phyloP scores from a whole-genome alignment of 1,140 invertebrate genomes.

The Ooceraea biroi region DNA sequence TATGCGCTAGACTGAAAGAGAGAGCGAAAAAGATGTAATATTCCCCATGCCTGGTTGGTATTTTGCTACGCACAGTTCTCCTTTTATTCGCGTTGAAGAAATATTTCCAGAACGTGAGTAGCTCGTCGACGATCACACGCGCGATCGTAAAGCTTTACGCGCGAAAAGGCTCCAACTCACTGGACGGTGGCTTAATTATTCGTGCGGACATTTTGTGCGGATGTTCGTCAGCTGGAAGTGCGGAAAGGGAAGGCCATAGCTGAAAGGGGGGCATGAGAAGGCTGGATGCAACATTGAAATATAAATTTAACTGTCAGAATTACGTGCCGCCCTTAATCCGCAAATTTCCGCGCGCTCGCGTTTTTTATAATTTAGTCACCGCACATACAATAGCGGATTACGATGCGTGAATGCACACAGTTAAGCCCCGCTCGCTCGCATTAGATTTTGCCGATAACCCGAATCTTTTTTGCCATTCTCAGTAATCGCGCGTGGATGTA shows the following conservation, averaged over 20 bases:
- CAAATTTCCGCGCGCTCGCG: not conserved
- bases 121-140: not conserved
- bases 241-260: not conserved
- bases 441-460: not conserved
- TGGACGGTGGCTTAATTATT: conserved; percentile 6
- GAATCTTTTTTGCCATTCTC: not conserved
- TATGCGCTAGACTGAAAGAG: not conserved
- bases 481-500: not conserved
- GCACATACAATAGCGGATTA: not conserved
- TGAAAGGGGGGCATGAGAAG: not conserved
- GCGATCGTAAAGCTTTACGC: conserved; percentile 1
- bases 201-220: not conserved
- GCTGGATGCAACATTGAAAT: conserved; percentile 1
- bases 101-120: conserved; percentile 11
- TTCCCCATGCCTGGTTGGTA: not conserved
- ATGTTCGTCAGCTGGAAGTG: not conserved
- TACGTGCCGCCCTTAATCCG: not conserved
- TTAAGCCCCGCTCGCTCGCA: not conserved
- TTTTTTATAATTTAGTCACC: conserved; percentile 29
- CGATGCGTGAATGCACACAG: not conserved
- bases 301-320: conserved; percentile 4
- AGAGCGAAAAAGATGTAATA: not conserved
- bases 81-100: not conserved
- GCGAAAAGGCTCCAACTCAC: conserved; percentile 27
- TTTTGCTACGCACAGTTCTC: conserved; percentile 7